Conservation (phyloP, 2,113 vertebrate genomes). For the Ceyx melanurus region DNA sequence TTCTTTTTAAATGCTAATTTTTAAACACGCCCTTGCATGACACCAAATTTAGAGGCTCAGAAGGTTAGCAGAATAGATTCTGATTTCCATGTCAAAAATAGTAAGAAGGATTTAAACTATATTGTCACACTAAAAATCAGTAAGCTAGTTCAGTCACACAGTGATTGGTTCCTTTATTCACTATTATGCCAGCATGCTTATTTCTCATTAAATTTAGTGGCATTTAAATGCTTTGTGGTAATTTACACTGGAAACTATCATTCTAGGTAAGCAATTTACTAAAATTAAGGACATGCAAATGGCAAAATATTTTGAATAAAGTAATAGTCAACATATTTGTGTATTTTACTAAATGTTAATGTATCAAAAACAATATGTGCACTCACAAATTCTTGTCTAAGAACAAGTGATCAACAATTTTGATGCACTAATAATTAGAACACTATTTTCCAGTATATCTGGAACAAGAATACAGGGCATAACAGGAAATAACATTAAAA, state of each 20-base stretch:
- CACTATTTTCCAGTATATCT: neutral
- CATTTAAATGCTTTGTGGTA: conserved; percentile 11
- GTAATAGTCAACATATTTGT: neutral
- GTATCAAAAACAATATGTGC: neutral
- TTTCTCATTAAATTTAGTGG: neutral
- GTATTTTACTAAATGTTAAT: neutral
- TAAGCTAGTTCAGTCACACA: neutral
- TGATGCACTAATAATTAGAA: neutral
- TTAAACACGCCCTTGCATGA: conserved; percentile 75
- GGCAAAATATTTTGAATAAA: neutral
- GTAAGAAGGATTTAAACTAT: conserved; percentile 2
- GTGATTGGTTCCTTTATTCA: neutral
- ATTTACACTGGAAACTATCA: neutral
- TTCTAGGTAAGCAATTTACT: conserved; percentile 4
- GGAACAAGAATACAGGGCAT: neutral
- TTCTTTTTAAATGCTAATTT: conserved; percentile 83
- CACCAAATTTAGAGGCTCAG: conserved; percentile 71
- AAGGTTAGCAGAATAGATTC: conserved; percentile 72
- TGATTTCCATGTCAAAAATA: conserved; percentile 22
- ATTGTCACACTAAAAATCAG: neutral
- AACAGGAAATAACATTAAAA: neutral
- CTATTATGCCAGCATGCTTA: neutral
- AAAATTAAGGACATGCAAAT: neutral
- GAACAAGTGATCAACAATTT: neutral
- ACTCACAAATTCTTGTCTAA: neutral